Base-by-base conservation (phyloP, 2,797 vertebrate species). In the Fistularia tabacaria region DNA sequence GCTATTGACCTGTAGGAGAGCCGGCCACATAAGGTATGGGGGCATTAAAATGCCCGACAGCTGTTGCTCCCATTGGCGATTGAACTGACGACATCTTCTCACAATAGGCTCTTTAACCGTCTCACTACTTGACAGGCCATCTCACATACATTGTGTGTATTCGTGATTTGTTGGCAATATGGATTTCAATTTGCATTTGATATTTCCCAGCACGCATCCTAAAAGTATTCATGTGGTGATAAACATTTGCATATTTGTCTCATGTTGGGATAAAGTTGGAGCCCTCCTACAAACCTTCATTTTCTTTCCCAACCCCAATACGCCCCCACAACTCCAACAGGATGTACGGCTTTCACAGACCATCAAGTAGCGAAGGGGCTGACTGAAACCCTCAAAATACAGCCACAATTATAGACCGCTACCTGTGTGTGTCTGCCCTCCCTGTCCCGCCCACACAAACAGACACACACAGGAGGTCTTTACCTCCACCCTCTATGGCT, bases 401-500 rank as follows among this genome's bases (percentile, higher is more conserved):
- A 59, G 73, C 79, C 79, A 69, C 79, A 86, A 88, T 88, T 88
- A 88, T 51, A 88, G 86, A 76, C 77, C 71, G 64, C 77, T 69
- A 65, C 67, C 76, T 57, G 54, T 69, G 72, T 69, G 72, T 6
- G 62, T 80, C 77, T 77, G 65, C 54, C 73, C 73, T 62, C 69
- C 55, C 64, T 36, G 75, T 71, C 69, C 72, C 74, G 73, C 81
- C 80, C 79, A 81, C 62, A 15, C 62, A 67, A 25, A 25, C 25
- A 25, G 2, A 25, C 25, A 8, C 38, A 57, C 66, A 79, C 57
- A 73, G 62, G 68, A 63, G 79, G 73, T 80, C 71, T 75, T 78
- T 79, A 80, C 77, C 63, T 80, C 78, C 44, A 51, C 64, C 79
- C 73, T 80, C 58, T 55, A 58, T 71, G 63, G 75, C 68, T 74